Evolutionary conservation across 2,888 invertebrate genomes (phyloP).

Genomic region (Agapostemon virescens): DNA sequence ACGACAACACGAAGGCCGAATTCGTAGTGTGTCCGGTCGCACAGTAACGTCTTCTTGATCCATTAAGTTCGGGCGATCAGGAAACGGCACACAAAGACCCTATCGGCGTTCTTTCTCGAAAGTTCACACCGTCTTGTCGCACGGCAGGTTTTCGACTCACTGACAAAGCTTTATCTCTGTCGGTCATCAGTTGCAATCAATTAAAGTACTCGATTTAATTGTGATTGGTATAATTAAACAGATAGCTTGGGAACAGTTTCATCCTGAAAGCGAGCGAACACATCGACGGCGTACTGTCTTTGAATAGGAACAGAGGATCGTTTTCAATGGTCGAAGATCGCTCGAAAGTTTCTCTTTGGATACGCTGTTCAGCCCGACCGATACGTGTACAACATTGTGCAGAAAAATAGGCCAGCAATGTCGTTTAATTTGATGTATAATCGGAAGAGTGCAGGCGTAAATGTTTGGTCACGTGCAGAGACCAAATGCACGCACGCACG

Average conservation of each 20-base stretch:
- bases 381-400: background rate
- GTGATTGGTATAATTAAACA: background rate
- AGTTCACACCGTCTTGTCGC: conserved; percentile 33
- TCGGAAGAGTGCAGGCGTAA: conserved; percentile 24
- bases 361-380: background rate
- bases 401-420: background rate
- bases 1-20: conserved; percentile 61
- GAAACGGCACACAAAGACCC: conserved; percentile 53
- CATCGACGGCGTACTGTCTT: background rate
- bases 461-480: conserved; percentile 60
- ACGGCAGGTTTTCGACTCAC: background rate
- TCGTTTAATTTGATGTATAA: conserved; percentile 25
- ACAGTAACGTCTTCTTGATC: conserved; percentile 60
- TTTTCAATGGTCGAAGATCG: background rate
- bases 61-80: conserved; percentile 53
- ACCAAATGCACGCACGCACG: conserved; percentile 26
- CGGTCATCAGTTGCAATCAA: conserved; percentile 27
- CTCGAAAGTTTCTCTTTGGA: background rate
- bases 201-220: background rate
- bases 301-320: background rate
- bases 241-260: background rate
- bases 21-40: conserved; percentile 67
- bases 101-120: conserved; percentile 20
- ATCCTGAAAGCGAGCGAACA: background rate
- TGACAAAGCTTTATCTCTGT: conserved; percentile 22